Evolutionary conservation across 2,888 invertebrate species (phyloP).

Genomic region (Euphydryas editha): DNA sequence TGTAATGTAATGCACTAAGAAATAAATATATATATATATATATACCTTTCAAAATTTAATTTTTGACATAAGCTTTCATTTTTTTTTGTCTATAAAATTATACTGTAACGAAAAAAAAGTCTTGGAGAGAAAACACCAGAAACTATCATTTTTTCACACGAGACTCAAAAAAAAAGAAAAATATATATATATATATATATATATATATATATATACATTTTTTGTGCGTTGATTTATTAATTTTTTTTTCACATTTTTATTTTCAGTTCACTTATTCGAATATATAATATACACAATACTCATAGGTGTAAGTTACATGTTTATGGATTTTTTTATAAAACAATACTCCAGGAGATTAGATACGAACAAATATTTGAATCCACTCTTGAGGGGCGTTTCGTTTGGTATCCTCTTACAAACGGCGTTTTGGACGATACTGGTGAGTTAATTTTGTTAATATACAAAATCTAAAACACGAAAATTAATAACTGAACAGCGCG

Average conservation of each 20-base stretch:
- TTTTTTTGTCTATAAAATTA: too few species aligned
- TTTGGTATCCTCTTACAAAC: conserved; percentile 62
- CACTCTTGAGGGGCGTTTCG: conserved; percentile 62
- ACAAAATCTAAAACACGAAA: background rate
- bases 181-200: too few species aligned
- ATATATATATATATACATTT: too few species aligned
- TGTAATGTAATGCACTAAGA: too few species aligned
- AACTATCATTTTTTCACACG: too few species aligned
- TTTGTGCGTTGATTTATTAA: too few species aligned
- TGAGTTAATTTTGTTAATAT: conserved; percentile 46
- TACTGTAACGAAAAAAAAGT: too few species aligned
- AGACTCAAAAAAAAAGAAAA: too few species aligned
- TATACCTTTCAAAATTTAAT: too few species aligned
- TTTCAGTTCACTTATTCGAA: conserved; percentile 59
- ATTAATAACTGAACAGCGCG: background rate
- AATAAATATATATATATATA: too few species aligned
- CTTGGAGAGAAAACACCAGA: too few species aligned
- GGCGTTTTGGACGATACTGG: conserved; percentile 56
- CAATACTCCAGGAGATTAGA: conserved; percentile 64
- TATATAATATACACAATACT: conserved; percentile 56
- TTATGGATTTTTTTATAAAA: conserved; percentile 70
- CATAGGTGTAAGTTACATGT: conserved; percentile 66
- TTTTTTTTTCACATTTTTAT: conserved; percentile 17
- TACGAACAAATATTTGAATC: conserved; percentile 57
- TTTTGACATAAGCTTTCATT: too few species aligned